Evolutionary conservation across 2,888 invertebrate genomes (phyloP).

Genomic region (Himalopsyche japonica): DNA sequence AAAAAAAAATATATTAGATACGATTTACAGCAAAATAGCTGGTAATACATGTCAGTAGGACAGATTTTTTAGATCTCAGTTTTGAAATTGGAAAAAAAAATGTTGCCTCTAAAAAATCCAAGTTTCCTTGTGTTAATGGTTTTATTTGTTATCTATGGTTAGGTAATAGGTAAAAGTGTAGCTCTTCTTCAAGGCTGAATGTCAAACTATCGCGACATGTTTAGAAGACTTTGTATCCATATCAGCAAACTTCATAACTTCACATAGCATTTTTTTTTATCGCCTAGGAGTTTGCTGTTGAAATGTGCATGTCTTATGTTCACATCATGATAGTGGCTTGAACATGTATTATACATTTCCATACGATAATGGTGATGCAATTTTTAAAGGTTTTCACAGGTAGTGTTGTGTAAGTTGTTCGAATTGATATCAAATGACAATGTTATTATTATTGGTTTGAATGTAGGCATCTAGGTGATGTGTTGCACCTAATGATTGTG

Average conservation of each 20-base stretch:
- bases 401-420: not conserved
- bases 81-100: no score
- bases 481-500: not conserved
- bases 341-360: conserved; percentile 10
- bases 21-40: no score
- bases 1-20: no score
- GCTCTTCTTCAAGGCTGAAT: not conserved
- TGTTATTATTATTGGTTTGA: not conserved
- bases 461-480: not conserved
- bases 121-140: no score
- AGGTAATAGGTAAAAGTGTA: not conserved
- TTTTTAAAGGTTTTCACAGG: not conserved
- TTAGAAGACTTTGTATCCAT: not conserved
- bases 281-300: conserved; percentile 8
- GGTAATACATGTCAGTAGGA: no score
- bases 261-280: not conserved
- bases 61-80: no score
- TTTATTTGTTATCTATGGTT: not conserved
- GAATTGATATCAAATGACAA: not conserved
- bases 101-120: no score
- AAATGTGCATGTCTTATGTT: not conserved
- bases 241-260: not conserved
- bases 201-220: not conserved
- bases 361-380: not conserved
- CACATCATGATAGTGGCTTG: not conserved